Percentiles rank a stretch among this genome's conserved stretches.
Conservation (phyloP, 2,797 vertebrate species). For the Danio jaintianensis region DNA sequence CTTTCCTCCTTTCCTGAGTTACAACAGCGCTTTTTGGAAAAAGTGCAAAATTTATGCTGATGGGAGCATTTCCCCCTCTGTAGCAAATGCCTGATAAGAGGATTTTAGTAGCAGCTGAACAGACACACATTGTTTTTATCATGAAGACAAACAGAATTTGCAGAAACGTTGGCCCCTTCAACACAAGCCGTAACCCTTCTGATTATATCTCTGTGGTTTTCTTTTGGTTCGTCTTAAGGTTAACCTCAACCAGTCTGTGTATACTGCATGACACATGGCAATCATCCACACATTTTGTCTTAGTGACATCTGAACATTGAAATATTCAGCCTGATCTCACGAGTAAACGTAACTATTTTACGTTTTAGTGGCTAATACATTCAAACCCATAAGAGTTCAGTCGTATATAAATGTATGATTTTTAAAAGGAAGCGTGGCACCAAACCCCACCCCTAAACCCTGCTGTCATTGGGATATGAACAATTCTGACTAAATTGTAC, state of each 20-base stretch:
- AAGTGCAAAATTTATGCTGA: constrained; percentile 38
- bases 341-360: too few relatives aligned
- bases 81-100: constrained; percentile 27
- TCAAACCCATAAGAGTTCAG: too few relatives aligned
- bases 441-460: too few relatives aligned
- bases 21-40: constrained; percentile 33
- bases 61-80: constrained; percentile 6
- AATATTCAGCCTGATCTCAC: too few relatives aligned
- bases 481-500: too few relatives aligned
- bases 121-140: constrained; percentile 30
- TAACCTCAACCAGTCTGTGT: constrained; percentile 6
- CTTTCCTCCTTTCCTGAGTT: constrained; percentile 21
- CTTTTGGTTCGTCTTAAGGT: constrained; percentile 29
- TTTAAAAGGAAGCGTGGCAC: too few relatives aligned
- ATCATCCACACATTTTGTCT: constrained; percentile 29
- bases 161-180: not conserved
- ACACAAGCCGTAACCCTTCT: not conserved
- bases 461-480: too few relatives aligned
- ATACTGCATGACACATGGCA: constrained; percentile 18
- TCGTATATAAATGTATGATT: too few relatives aligned
- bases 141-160: constrained; percentile 39
- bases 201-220: constrained; percentile 5
- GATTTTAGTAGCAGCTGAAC: constrained; percentile 23
- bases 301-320: constrained; percentile 41
- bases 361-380: too few relatives aligned